phyloP scores from a whole-genome alignment of 2,888 invertebrate species.

The Chrysolina haemoptera region DNA sequence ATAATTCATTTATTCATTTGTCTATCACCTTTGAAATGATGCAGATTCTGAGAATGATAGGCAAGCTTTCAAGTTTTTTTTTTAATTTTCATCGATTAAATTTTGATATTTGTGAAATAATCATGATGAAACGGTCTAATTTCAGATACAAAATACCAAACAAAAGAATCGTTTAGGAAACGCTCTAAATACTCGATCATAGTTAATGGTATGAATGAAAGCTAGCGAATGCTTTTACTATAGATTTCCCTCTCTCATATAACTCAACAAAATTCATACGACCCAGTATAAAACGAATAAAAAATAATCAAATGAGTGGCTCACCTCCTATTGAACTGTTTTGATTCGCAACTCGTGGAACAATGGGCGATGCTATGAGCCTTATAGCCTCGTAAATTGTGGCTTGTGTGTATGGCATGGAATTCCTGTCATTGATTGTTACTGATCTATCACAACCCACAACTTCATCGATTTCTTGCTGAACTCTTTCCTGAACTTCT shows the following conservation, averaged over 20 bases:
- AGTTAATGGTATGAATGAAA: too few species aligned
- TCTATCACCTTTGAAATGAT: too few species aligned
- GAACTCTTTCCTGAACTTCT: conserved; percentile 72
- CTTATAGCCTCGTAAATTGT: conserved; percentile 76
- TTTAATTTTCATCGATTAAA: too few species aligned
- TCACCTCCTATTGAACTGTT: conserved; percentile 76
- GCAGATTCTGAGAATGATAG: too few species aligned
- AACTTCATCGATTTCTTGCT: conserved; percentile 72
- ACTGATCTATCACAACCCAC: conserved; percentile 60
- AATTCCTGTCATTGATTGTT: conserved; percentile 68
- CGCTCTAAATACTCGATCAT: too few species aligned
- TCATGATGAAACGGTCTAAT: not conserved
- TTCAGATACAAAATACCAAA: too few species aligned
- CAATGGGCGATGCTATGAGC: conserved; percentile 78
- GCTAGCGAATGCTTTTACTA: too few species aligned
- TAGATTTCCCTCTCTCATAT: too few species aligned
- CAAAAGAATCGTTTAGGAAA: too few species aligned
- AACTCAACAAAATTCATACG: too few species aligned
- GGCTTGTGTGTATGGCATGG: conserved; percentile 76
- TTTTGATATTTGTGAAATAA: conserved; percentile 15
- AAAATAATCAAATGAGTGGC: conserved; percentile 43
- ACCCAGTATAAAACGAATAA: too few species aligned
- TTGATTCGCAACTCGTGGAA: conserved; percentile 78
- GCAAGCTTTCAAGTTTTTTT: too few species aligned
- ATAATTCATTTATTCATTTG: not conserved